Conservation (phyloP, 2,888 invertebrate genomes). For the Campoplex capitator region DNA sequence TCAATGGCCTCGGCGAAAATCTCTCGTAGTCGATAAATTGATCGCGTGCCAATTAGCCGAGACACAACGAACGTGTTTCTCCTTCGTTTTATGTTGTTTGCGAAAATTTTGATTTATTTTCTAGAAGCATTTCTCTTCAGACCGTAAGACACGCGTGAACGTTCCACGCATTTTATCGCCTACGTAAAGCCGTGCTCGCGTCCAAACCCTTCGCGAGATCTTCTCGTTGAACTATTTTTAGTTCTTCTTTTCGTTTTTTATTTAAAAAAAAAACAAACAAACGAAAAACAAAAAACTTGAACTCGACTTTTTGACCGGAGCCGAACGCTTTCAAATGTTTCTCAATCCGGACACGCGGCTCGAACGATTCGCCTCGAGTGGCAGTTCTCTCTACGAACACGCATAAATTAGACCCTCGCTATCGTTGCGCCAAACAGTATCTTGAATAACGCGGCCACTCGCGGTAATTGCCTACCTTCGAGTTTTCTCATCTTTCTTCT, state of each 20-base stretch:
- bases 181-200: constrained; percentile 45
- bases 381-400: constrained; percentile 59
- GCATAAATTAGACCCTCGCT: constrained; percentile 71
- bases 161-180: constrained; percentile 57
- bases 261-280: background rate
- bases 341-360: background rate
- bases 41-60: constrained; percentile 60
- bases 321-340: constrained; percentile 18
- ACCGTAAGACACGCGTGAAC: constrained; percentile 23
- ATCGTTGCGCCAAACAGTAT: constrained; percentile 63
- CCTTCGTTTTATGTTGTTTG: constrained; percentile 22
- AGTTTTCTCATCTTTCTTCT: constrained; percentile 20
- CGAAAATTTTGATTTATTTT: constrained; percentile 22
- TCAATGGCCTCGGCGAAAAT: background rate
- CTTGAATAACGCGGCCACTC: constrained; percentile 69
- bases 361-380: constrained; percentile 21
- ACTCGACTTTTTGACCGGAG: background rate
- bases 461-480: constrained; percentile 69
- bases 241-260: background rate
- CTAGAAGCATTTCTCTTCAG: constrained; percentile 29
- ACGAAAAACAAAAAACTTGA: no score
- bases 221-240: constrained; percentile 28
- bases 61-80: constrained; percentile 36
- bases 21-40: constrained; percentile 47
- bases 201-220: constrained; percentile 14